Percentiles rank a stretch among this genome's conserved stretches.
phyloP scores from a whole-genome alignment of 2,113 vertebrate species.

The Salvelinus alpinus region DNA sequence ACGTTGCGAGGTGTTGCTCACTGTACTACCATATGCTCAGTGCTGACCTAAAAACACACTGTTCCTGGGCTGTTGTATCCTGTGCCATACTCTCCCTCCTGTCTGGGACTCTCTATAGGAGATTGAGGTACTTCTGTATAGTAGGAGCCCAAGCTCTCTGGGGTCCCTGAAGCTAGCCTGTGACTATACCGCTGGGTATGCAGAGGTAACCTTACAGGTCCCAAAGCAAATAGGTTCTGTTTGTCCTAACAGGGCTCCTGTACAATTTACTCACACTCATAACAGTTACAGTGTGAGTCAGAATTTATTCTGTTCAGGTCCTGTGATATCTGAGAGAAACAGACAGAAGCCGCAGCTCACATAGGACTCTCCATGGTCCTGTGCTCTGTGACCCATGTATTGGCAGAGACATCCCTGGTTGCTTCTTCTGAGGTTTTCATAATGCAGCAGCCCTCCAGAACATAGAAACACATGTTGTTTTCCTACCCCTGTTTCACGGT shows the following conservation, averaged over 20 bases:
- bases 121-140: not conserved
- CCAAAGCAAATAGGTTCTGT: constrained; percentile 11
- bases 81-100: not conserved
- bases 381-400: constrained; percentile 30
- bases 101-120: not conserved
- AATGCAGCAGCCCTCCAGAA: constrained; percentile 24
- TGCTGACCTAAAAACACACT: constrained; percentile 32
- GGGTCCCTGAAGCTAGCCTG: too few relatives aligned
- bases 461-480: constrained; percentile 60
- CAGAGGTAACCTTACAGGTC: too few relatives aligned
- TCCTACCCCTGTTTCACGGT: constrained; percentile 42
- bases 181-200: too few relatives aligned
- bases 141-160: too few relatives aligned
- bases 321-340: not conserved
- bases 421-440: constrained; percentile 25
- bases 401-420: constrained; percentile 31
- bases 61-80: constrained; percentile 5
- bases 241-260: constrained; percentile 16
- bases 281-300: not conserved
- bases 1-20: not conserved
- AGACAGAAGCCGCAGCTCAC: not conserved
- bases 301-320: not conserved
- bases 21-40: constrained; percentile 16
- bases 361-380: constrained; percentile 13
- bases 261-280: not conserved